phyloP scores from a whole-genome alignment of 2,113 vertebrate genomes.

The Zosterops pallidus region DNA sequence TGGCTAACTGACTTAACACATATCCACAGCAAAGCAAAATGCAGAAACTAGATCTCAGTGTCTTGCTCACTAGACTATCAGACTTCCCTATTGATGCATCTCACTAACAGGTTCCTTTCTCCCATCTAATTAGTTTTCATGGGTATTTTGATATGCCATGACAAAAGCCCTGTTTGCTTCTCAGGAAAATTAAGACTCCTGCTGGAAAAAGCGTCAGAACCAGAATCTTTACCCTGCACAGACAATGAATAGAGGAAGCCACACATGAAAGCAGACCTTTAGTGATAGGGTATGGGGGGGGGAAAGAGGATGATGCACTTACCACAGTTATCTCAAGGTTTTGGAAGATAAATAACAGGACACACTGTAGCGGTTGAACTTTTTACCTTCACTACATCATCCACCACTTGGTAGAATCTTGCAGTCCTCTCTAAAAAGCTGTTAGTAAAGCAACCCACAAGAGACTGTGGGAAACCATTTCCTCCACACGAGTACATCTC shows the following conservation, averaged over 20 bases:
- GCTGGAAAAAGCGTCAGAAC: not conserved
- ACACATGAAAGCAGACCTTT: not conserved
- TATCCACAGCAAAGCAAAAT: not conserved
- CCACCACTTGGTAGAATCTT: not conserved
- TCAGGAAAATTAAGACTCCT: not conserved
- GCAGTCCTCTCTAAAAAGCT: not conserved
- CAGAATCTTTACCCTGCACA: not conserved
- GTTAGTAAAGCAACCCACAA: not conserved
- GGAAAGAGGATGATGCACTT: not conserved
- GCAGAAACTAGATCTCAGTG: not conserved
- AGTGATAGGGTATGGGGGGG: not conserved
- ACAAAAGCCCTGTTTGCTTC: not conserved
- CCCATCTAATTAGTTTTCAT: not conserved
- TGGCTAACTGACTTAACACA: not conserved
- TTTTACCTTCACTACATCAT: not conserved
- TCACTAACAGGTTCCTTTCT: not conserved
- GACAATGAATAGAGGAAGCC: not conserved
- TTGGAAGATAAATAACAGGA: not conserved
- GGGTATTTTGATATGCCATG: not conserved
- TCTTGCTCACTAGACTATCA: not conserved
- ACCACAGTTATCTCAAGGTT: not conserved
- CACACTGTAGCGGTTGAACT: not conserved
- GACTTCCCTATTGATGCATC: fast-evolving
- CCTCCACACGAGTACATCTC: not conserved
- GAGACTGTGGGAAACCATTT: not conserved